Evolutionary conservation across 2,113 vertebrate species (phyloP).

Genomic region (Scolopax mira): DNA sequence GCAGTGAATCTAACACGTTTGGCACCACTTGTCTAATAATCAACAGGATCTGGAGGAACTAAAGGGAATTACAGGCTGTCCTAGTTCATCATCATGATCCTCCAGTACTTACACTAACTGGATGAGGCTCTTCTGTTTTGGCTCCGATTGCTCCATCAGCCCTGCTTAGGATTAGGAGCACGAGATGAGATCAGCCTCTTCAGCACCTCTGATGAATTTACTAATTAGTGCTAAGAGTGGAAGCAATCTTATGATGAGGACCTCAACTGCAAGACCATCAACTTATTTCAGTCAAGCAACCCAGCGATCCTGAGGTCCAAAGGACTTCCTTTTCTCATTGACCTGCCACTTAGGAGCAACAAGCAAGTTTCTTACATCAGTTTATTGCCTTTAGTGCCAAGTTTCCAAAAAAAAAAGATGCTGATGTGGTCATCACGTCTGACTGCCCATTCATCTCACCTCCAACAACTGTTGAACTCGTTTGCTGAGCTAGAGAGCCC

Average conservation of each 20-base stretch:
- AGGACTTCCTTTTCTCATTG: background rate
- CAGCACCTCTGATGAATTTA: background rate
- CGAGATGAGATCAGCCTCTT: background rate
- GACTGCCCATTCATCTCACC: background rate
- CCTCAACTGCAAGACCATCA: background rate
- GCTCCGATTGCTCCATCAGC: background rate
- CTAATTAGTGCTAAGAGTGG: background rate
- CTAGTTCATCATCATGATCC: background rate
- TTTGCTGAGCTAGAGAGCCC: background rate
- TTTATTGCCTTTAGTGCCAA: background rate
- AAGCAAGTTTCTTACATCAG: background rate
- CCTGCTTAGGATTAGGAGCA: background rate
- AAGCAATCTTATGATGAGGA: background rate
- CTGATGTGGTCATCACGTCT: background rate
- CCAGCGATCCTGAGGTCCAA: background rate
- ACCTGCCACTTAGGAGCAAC: fast-evolving
- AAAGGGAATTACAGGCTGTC: background rate
- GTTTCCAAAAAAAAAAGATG: background rate
- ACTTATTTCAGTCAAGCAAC: background rate
- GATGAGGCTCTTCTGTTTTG: background rate
- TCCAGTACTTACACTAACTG: background rate
- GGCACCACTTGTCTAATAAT: background rate
- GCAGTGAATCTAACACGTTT: background rate
- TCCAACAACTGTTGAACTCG: background rate
- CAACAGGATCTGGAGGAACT: background rate